Conservation (phyloP, 2,888 invertebrate genomes). For the Aleiodes leptofemur region DNA sequence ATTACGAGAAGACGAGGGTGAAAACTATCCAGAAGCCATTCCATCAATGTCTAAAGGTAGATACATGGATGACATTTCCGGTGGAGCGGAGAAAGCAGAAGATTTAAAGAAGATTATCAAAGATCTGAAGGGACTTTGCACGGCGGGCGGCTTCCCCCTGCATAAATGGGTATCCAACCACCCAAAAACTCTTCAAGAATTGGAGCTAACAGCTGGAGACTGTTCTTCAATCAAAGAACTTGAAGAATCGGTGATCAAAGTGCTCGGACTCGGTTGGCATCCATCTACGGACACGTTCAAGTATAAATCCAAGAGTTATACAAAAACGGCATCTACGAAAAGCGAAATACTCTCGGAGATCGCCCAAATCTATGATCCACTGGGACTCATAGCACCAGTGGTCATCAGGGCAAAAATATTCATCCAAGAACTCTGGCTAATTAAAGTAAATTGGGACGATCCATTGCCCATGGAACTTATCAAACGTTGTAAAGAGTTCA, state of each 20-base stretch:
- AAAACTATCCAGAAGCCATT: no score
- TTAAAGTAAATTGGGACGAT: slow-evolving; percentile 46
- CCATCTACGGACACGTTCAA: slow-evolving; percentile 39
- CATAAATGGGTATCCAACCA: no score
- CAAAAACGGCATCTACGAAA: slow-evolving; percentile 8
- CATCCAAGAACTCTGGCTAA: slow-evolving; percentile 44
- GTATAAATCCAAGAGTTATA: background rate
- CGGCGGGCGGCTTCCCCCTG: no score
- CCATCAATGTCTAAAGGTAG: no score
- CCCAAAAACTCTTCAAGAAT: no score
- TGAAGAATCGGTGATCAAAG: slow-evolving; percentile 29
- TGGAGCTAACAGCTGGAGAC: background rate
- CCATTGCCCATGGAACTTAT: slow-evolving; percentile 1
- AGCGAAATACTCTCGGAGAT: slow-evolving; percentile 38
- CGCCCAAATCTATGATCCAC: slow-evolving; percentile 46
- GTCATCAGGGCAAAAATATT: slow-evolving; percentile 46
- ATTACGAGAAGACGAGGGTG: no score
- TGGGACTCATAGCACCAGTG: slow-evolving; percentile 39
- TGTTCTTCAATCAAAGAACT: background rate
- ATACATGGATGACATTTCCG: no score
- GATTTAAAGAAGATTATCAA: no score
- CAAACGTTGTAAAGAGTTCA: background rate
- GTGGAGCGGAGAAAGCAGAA: no score
- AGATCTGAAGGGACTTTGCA: no score
- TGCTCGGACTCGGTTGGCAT: slow-evolving; percentile 51